Conservation (phyloP, 2,113 vertebrate species). For the Corydoras maculifer region DNA sequence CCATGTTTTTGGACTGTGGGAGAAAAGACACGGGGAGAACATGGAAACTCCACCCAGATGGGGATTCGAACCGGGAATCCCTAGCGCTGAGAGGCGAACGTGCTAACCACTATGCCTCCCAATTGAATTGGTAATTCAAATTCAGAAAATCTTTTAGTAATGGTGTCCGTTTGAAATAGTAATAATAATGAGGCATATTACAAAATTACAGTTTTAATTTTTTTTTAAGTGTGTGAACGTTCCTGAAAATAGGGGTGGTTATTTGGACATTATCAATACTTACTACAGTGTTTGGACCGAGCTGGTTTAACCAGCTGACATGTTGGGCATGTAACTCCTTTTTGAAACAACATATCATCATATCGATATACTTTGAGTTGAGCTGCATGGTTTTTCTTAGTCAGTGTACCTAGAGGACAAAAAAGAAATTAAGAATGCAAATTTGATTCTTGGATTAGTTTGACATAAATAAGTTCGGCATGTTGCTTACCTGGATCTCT, state of each 20-base stretch:
- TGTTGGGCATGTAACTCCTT: conserved; percentile 66
- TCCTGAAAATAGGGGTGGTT: background rate
- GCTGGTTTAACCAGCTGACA: conserved; percentile 82
- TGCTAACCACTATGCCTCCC: too few relatives aligned
- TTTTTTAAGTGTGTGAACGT: background rate
- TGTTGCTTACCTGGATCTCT: conserved; percentile 75
- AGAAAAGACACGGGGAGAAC: too few relatives aligned
- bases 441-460: background rate
- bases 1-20: too few relatives aligned
- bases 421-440: background rate
- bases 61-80: too few relatives aligned
- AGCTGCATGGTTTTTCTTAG: conserved; percentile 64
- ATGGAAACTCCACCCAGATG: too few relatives aligned
- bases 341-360: conserved; percentile 74
- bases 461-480: background rate
- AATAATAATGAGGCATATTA: too few relatives aligned
- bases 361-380: conserved; percentile 73
- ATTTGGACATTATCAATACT: conserved; percentile 28
- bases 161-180: too few relatives aligned
- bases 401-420: conserved; percentile 70
- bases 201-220: too few relatives aligned
- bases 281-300: conserved; percentile 91
- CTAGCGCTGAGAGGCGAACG: too few relatives aligned
- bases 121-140: too few relatives aligned
- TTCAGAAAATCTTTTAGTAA: too few relatives aligned